Evolutionary conservation across 2,113 vertebrate genomes (phyloP), one percentile per base, ranked within the genome.

Genomic region (Sander lucioperca): DNA sequence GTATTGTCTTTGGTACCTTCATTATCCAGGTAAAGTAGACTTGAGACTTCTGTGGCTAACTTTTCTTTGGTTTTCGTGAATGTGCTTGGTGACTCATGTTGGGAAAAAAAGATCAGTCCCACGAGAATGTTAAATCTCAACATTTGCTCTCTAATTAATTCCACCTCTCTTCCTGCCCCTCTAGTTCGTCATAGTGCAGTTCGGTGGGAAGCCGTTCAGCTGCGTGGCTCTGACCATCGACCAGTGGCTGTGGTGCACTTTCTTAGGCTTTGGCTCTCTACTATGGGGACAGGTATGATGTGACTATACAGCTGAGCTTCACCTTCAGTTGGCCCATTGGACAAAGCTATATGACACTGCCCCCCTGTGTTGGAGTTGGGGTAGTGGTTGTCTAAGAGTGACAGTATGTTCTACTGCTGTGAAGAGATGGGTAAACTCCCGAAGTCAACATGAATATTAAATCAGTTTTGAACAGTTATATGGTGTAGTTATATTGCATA

Each of bases 181-280:
- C 2, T 89, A 99, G 98, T 96, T 99, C 76, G 88, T 99, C 86
- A 99, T 99, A 51, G 97, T 99, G 84, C 98, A 99, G 93, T 99
- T 98, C 85, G 98, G 98, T 93, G 98, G 98, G 84, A 99, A 99
- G 80, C 98, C 98, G 63, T 99, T 99, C 92, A 99, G 98, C 95
- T 99, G 98, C 66, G 96, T 97, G 70, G 95, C 96, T 75, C 96
- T 99, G 67, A 94, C 94, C 5, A 70, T 98, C 77, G 98, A 99
- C 89, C 98, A 99, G 68, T 99, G 98, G 98, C 95, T 99, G 21
- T 99, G 98, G 98, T 99, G 98, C 80, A 93, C 97, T 89, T 99
- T 99, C 95, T 94, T 99, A 82, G 98, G 98, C 86, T 97, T 99
- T 88, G 97, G 98, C 92, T 97, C 97, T 69, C 96, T 99, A 80